Base-by-base conservation (phyloP, 2,113 vertebrate genomes). In the Puntigrus tetrazona region DNA sequence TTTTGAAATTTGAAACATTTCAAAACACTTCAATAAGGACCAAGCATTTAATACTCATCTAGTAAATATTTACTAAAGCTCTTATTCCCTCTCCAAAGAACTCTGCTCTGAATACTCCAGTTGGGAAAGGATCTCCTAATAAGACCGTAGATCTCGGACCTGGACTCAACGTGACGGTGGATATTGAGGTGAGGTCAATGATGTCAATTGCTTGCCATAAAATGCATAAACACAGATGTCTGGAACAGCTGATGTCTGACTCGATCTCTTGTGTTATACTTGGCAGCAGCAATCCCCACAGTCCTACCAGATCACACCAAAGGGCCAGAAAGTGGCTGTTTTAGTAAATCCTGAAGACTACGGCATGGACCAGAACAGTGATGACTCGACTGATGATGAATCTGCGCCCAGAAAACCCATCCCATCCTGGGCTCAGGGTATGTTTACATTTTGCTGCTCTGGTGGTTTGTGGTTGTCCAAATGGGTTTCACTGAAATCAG, bases 321-420 rank as follows among this genome's bases (percentile, higher is more conserved):
- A 95, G 72, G 93, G 94, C 7, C 93, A 61, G 5, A 94, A 92
- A 70, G 92, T 91, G 78, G 70, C 89, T 0, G n/a, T 86, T 65
- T 47, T 87, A 0, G 1, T 41, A 3, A 88, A 81, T 82, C 22
- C 82, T 7, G 94, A 98, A 0, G 94, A 96, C 88, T 99, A 99
- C 0, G 98, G 98, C 0, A 96, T 99, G 97, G 98, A 99, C 86
- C 94, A 97, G 88, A 97, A 98, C 84, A 99, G 98, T 0, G 97
- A 98, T 0, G 98, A 99, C 89, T 99, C 98, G 0, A 99, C 98
- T 0, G 97, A 99, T 41, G 98, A 99, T 0, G 98, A 99, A 81
- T 95, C 95, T 2, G 94, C 95, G 1, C 98, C 97, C 0, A 95
- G 96, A 88, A 99, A 99, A 89, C 95, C 96, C 0, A 91, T 99